These are phyloP conservation scores for Oeneis ivallda DNA, from an alignment of 2,888 invertebrate genomes.

Conservation along the genomic window DNA sequence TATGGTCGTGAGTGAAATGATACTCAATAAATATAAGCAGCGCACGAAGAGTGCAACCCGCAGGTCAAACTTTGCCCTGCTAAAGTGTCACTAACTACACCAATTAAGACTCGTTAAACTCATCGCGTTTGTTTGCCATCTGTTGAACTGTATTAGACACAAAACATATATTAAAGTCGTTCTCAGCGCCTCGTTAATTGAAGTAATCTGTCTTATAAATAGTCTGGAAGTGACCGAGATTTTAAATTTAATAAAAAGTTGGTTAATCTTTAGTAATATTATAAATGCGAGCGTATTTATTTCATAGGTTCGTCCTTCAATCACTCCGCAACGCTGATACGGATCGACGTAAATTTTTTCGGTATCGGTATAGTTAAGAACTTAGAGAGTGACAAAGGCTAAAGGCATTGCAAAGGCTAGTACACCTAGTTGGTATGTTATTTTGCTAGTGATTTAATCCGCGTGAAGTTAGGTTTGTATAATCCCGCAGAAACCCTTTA, in stretches of 20 bases:
- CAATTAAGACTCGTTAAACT: conserved; percentile 73
- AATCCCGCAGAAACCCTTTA: no score
- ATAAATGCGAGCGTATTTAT: no score
- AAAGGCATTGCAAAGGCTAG: no score
- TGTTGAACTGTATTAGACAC: conserved; percentile 60
- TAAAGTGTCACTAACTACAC: conserved; percentile 40
- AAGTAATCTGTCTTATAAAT: conserved; percentile 26
- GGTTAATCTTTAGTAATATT: no score
- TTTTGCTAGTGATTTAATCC: no score
- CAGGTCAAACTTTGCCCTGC: conserved; percentile 30
- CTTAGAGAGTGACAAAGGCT: no score
- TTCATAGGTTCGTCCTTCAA: no score
- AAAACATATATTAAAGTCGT: conserved; percentile 65
- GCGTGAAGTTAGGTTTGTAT: no score
- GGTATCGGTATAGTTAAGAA: no score
- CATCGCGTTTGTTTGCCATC: conserved; percentile 58
- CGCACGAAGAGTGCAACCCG: not conserved
- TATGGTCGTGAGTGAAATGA: not conserved
- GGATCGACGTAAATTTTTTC: no score
- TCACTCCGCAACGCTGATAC: no score
- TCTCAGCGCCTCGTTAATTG: conserved; percentile 59
- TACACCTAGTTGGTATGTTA: no score
- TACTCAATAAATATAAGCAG: not conserved
- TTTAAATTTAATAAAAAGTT: not conserved
- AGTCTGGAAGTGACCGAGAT: conserved; percentile 18